Base-by-base conservation (phyloP, 2,797 vertebrate genomes). In the Fringilla coelebs region DNA sequence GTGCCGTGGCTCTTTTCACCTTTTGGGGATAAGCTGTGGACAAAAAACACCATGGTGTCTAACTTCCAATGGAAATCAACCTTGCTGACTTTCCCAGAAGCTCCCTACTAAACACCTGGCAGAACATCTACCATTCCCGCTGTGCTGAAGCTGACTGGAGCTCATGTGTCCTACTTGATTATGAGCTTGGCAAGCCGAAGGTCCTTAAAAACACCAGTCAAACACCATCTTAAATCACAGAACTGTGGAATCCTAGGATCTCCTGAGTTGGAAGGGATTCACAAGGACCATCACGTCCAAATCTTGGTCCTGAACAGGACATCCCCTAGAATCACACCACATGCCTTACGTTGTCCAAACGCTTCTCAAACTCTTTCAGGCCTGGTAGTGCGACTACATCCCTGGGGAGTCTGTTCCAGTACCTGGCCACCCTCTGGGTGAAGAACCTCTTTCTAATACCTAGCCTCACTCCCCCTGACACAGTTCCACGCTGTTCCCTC, bases 81-180 rank as follows among this genome's bases (percentile, higher is more conserved):
- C 57, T 55, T 1, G 4, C 13, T 25, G 45, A 21, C 32, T 46
- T 67, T 29, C 34, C 34, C 17, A 11, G 22, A 43, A 72, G 46
- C 41, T 82, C 40, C 18, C 26, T 26, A 2, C 29, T 14, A 3
- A 65, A 43, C 2, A 14, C 28, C 40, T 12, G 65, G 76, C 48
- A 79, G 18, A 13, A 7, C 48, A 12, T 16, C 21, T 10, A 24
- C 60, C 65, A 6, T 13, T 52, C 67, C 72, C 20, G 15, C 72
- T 38, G 60, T 1, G 28, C 75, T 28, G 63, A 38, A 88, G 38
- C 55, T 29, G n/a, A 32, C 29, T 21, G 3, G 15, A 63, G 48
- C 31, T 48, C 14, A 9, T 11, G 7, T 13, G 8, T 31, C 43
- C 46, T n/a, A 17, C 65, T 34, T 0, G 0, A 7, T 36, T 28